Evolutionary conservation across 2,113 vertebrate genomes (phyloP), one percentile per base, ranked within the genome.

Genomic region (Hemichromis elongatus): DNA sequence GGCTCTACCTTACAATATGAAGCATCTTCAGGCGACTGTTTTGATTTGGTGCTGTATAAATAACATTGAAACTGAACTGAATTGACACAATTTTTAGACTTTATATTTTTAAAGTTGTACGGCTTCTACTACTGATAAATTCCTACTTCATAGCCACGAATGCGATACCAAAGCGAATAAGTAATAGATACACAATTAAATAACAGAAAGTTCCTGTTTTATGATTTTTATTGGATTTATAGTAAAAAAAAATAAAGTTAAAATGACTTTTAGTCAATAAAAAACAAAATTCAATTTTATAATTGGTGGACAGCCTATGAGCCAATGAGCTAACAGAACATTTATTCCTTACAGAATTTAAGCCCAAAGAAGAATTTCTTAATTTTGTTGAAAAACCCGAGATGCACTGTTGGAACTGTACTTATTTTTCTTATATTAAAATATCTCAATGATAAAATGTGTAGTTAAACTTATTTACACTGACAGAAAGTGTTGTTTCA

Each of bases 141-240:
- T 13, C 59, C 0, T 63, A 10, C 2, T 37, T 63, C 10, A 13
- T 21, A 37, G 33, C 59, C 33, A 8, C 21, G 59, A 19, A 63
- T 37, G 33, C 59, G 37, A 63, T 19, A 21, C 59, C n/a, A 37
- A 63, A 37, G 10, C 13, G 13, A 8, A 63, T 21, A 63, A 63
- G 19, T 0, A 63, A 13, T 37, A 63, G 59, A 37, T 37, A 37
- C 33, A 63, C 0, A 63, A 37, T 2, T 0, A 0, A 63, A 0
- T 63, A 37, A 63, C 33, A 63, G 6, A 37, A 63, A 2, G 33
- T 37, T n/a, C 19, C 33, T 63, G 59, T 61, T 63, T n/a, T 21
- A 7, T 63, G 4, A 37, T 21, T 63, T 63, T 63, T 63, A 63
- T 19, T 37, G 18, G 59, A 63, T 37, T 63, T 6, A 63, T 1